Evolutionary conservation across 2,113 vertebrate species (phyloP).

Genomic region (Salminus brasiliensis): DNA sequence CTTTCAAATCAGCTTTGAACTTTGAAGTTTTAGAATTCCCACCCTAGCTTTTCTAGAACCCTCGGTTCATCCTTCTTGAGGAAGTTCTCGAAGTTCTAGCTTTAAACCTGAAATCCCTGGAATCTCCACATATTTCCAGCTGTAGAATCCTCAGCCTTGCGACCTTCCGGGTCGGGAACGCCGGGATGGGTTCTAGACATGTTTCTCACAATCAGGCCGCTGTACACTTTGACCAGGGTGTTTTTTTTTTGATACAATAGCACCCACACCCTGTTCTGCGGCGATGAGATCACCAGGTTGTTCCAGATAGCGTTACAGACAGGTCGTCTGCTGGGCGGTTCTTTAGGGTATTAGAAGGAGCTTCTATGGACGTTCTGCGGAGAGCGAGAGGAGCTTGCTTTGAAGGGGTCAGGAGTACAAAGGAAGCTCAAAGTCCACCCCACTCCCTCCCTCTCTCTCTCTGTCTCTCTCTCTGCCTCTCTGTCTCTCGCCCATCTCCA

Average conservation of each 20-base stretch:
- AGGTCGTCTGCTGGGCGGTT: not conserved
- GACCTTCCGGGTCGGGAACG: too few relatives aligned
- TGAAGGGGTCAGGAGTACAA: slow-evolving; percentile 20
- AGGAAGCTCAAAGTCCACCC: slow-evolving; percentile 23
- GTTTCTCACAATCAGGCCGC: slow-evolving; percentile 7
- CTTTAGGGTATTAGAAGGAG: slow-evolving; percentile 26
- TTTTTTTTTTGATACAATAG: not conserved
- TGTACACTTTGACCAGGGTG: slow-evolving; percentile 48
- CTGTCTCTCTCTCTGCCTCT: not conserved
- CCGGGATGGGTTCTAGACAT: not conserved
- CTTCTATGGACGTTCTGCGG: not conserved
- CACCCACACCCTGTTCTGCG: slow-evolving; percentile 20
- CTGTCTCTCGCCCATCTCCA: not conserved
- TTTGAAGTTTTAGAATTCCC: too few relatives aligned
- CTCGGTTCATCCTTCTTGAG: too few relatives aligned
- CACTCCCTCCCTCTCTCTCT: slow-evolving; percentile 14
- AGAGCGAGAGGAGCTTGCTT: not conserved
- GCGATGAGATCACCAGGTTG: slow-evolving; percentile 18
- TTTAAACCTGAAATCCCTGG: too few relatives aligned
- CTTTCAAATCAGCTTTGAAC: too few relatives aligned
- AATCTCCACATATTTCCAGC: too few relatives aligned
- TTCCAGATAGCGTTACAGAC: slow-evolving; percentile 20
- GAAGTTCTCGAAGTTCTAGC: too few relatives aligned
- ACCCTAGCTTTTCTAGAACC: too few relatives aligned
- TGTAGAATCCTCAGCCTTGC: too few relatives aligned